A percentile compares a stretch with the other conserved stretches of the same genome.
Conservation (phyloP, 2,113 vertebrate species). For the Alethe castanea region DNA sequence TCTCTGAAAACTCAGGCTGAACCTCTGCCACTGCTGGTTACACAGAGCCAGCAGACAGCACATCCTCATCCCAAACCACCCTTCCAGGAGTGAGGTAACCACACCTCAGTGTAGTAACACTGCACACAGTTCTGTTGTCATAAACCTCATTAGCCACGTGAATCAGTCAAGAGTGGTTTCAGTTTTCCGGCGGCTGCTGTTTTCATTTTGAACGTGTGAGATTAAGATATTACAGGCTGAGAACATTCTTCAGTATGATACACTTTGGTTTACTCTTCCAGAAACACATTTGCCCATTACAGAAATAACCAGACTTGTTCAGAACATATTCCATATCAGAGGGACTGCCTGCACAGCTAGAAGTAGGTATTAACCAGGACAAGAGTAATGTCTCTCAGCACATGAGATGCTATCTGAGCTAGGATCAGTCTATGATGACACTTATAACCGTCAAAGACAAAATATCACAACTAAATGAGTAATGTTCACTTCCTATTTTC, state of each 20-base stretch:
- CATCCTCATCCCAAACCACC: background rate
- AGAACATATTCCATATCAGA: background rate
- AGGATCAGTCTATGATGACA: background rate
- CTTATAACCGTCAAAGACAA: background rate
- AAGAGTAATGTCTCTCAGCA: background rate
- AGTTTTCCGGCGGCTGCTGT: background rate
- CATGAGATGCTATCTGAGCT: background rate
- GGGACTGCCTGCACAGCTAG: background rate
- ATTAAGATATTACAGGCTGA: background rate
- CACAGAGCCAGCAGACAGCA: background rate
- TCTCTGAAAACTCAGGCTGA: background rate
- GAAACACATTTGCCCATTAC: background rate
- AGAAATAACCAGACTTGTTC: background rate
- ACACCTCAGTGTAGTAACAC: background rate
- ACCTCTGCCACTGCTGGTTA: background rate
- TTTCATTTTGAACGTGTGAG: background rate
- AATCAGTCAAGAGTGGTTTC: background rate
- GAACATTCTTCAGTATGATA: background rate
- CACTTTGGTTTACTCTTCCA: background rate
- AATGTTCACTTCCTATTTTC: background rate
- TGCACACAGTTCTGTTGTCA: background rate
- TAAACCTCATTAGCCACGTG: background rate
- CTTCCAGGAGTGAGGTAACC: background rate
- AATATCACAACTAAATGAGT: background rate
- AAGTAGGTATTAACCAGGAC: background rate